Base-by-base conservation (phyloP, 1,140 invertebrate genomes). In the Pteromalus puparum region DNA sequence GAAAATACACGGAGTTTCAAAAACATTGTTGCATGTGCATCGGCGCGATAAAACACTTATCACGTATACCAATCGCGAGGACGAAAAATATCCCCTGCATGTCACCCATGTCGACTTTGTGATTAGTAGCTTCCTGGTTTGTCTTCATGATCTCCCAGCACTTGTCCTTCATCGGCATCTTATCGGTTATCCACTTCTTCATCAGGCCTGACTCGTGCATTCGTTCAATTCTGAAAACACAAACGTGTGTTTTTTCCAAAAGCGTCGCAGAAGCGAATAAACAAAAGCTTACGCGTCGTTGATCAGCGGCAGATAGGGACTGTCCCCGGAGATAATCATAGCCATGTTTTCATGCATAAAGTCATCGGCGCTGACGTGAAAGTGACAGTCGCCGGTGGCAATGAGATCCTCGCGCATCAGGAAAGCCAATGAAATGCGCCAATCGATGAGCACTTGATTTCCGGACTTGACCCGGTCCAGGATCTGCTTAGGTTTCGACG, bases 81-180 rank as follows among this genome's bases (percentile, higher is more conserved):
- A 97, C 95, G 86, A 97, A 97, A 93, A 97, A 97, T 70, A 96
- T 97, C 42, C 97, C 97, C 91, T 98, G 97, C 97, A 98, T 98
- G 88, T 98, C 97, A 81, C 96, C 94, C 86, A 98, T 94, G 88
- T 97, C 97, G 5, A 98, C 97, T 76, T 96, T 97, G 88, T 97
- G 96, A 90, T 97, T 97, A 42, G 95, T 95, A 10, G 96, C 96
- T 91, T 96, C 96, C 9, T 94, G 93, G 79, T 93, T 92, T 73
- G 93, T 91, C 68, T 94, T 92, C 9, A 92, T 89, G 1, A 94
- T 93, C 87, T 95, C 95, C 93, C 95, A 97, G 89, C 98, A 98
- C 81, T 96, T 95, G 91, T 98, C 96, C 85, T 95, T 96, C 85
- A 95, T 94, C 1, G 97, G 97, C 89, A 97, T 93, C 90, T 96